Percentiles rank a stretch among this genome's conserved stretches.
Conservation (phyloP, 1,140 invertebrate species). For the Drosophila pectinifera region DNA sequence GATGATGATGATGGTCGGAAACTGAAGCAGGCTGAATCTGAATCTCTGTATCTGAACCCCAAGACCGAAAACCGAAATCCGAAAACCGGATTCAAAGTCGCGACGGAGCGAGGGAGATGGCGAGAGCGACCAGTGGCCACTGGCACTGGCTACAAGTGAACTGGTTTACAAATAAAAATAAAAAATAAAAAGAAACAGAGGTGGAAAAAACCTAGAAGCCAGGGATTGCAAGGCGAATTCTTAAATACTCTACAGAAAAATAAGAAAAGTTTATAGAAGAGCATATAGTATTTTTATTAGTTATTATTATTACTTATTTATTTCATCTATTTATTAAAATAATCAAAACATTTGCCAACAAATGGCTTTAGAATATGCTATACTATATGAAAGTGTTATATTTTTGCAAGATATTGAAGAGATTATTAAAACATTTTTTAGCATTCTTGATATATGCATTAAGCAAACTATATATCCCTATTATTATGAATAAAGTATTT, state of each 20-base stretch:
- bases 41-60: slow-evolving; percentile 38
- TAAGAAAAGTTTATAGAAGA: not conserved
- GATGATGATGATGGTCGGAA: slow-evolving; percentile 50
- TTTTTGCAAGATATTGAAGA: too few relatives aligned
- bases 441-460: too few relatives aligned
- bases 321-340: too few relatives aligned
- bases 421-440: too few relatives aligned
- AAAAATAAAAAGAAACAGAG: slow-evolving; percentile 43
- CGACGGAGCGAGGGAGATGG: slow-evolving; percentile 52
- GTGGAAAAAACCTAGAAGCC: slow-evolving; percentile 18
- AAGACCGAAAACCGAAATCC: slow-evolving; percentile 51
- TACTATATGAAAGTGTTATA: too few relatives aligned
- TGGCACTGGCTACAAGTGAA: slow-evolving; percentile 83
- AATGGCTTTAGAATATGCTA: not conserved
- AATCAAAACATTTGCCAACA: not conserved
- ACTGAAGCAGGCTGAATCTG: slow-evolving; percentile 20
- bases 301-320: too few relatives aligned
- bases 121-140: slow-evolving; percentile 66
- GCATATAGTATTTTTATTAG: too few relatives aligned
- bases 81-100: slow-evolving; percentile 78
- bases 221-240: not conserved
- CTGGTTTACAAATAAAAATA: slow-evolving; percentile 74
- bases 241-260: slow-evolving; percentile 8
- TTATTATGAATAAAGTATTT: too few relatives aligned
- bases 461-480: too few relatives aligned